Percentiles rank a stretch among this genome's conserved stretches.
phyloP scores from a whole-genome alignment of 2,113 vertebrate species.

The Planiliza haematocheilus region DNA sequence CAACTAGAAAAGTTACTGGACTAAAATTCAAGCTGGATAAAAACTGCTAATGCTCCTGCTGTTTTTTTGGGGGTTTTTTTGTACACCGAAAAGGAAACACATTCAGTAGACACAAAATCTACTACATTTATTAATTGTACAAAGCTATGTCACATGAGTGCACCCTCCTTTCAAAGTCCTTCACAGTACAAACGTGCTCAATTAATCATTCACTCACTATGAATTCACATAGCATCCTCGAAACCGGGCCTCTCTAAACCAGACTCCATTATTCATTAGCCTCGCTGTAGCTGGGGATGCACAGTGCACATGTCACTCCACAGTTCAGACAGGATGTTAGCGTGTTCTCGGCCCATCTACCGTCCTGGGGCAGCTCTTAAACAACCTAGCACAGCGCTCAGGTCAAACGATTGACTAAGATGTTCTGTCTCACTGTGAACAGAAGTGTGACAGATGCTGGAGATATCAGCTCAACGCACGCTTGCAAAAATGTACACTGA shows the following conservation, averaged over 20 bases:
- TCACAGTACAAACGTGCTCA: slow-evolving; percentile 51
- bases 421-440: slow-evolving; percentile 3
- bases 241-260: slow-evolving; percentile 53
- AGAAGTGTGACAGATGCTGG: slow-evolving; percentile 24
- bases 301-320: slow-evolving; percentile 36
- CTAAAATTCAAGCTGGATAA: not conserved
- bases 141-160: slow-evolving; percentile 30
- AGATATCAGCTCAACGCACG: slow-evolving; percentile 30
- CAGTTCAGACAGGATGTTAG: slow-evolving; percentile 32
- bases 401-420: slow-evolving; percentile 42
- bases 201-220: slow-evolving; percentile 65
- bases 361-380: slow-evolving; percentile 34
- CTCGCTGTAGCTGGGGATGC: slow-evolving; percentile 34
- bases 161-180: slow-evolving; percentile 30
- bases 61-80: too few relatives aligned
- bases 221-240: slow-evolving; percentile 43
- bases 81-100: not conserved
- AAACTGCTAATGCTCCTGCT: not conserved
- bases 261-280: slow-evolving; percentile 73
- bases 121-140: not conserved
- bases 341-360: slow-evolving; percentile 42
- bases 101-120: not conserved
- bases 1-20: not conserved
- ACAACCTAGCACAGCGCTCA: slow-evolving; percentile 42
- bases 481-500: slow-evolving; percentile 17